Percentiles rank a stretch among this genome's conserved stretches.
These are phyloP conservation scores for Oreortyx pictus DNA, from an alignment of 2,797 vertebrate species.

Conservation along the genomic window DNA sequence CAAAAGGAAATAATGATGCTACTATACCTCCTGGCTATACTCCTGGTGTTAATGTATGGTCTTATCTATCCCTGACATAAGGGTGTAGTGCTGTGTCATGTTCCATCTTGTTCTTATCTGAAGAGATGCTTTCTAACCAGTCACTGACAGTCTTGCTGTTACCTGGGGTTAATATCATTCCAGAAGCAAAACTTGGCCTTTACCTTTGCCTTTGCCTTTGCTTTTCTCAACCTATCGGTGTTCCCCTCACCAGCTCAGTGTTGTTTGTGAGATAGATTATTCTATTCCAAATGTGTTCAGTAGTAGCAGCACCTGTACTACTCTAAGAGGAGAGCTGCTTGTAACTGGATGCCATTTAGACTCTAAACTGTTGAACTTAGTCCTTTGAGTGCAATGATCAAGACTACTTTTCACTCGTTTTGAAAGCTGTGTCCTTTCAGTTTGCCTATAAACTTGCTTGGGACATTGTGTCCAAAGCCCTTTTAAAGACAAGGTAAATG, in stretches of 20 bases:
- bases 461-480: not conserved
- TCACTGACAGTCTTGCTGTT: not conserved
- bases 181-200: not conserved
- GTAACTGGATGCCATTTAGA: not conserved
- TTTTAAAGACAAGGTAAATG: slow-evolving; percentile 32
- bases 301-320: not conserved
- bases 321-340: not conserved
- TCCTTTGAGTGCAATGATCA: not conserved
- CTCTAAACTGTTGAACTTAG: not conserved
- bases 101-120: not conserved
- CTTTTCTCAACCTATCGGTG: not conserved
- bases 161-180: not conserved
- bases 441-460: not conserved
- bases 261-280: not conserved
- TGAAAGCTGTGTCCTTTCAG: not conserved
- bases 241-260: not conserved
- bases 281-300: not conserved
- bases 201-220: not conserved
- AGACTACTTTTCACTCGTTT: not conserved
- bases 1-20: not conserved
- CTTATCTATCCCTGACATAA: not conserved
- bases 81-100: not conserved
- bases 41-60: not conserved
- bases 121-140: not conserved
- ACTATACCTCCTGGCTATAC: not conserved